These are phyloP conservation scores for Chrysopilus asiliformis DNA, from an alignment of 2,888 invertebrate species.

Conservation along the genomic window DNA sequence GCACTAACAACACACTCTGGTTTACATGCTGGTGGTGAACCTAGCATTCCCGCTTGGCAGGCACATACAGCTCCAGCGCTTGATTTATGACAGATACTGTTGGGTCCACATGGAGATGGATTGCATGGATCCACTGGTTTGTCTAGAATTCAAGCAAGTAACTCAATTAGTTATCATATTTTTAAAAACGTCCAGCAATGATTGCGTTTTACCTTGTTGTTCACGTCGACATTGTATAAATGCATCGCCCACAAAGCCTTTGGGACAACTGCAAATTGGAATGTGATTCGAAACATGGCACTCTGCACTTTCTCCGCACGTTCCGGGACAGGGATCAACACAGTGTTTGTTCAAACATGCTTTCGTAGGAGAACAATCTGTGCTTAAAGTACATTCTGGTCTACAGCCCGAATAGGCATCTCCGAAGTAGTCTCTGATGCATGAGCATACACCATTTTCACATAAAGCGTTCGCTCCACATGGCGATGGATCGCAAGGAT, in stretches of 20 bases:
- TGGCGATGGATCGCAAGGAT: conserved; percentile 60
- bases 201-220: too few species aligned
- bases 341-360: conserved; percentile 63
- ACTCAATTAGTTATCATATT: not conserved
- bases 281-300: conserved; percentile 63
- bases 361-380: conserved; percentile 52
- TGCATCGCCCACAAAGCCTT: conserved; percentile 53
- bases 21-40: conserved; percentile 59
- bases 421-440: conserved; percentile 46
- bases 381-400: conserved; percentile 59
- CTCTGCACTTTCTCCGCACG: conserved; percentile 55
- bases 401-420: conserved; percentile 51
- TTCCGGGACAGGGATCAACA: conserved; percentile 59
- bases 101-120: conserved; percentile 65
- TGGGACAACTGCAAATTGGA: conserved; percentile 56
- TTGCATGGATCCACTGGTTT: conserved; percentile 41
- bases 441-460: conserved; percentile 48
- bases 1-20: conserved; percentile 69
- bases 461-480: conserved; percentile 66
- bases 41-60: conserved; percentile 55
- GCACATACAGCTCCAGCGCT: conserved; percentile 55
- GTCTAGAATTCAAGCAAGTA: conserved; percentile 7
- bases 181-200: too few species aligned
- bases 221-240: conserved; percentile 47
- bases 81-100: conserved; percentile 53